Evolutionary conservation across 2,797 vertebrate species (phyloP).

Genomic region (Peromyscus aztecus): DNA sequence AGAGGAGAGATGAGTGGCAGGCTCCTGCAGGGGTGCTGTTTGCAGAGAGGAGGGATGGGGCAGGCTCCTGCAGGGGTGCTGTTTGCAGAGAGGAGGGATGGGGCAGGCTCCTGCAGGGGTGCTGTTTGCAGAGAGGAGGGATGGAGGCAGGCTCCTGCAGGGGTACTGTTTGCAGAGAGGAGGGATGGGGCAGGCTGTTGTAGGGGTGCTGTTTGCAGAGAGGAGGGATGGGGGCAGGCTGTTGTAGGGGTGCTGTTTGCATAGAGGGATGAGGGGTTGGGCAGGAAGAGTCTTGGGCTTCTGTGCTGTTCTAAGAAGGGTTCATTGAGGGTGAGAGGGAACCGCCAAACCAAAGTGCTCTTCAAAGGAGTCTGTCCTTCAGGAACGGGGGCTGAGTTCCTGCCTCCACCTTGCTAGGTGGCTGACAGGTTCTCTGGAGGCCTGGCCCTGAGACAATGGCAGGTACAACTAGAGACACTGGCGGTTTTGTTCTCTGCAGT

Average conservation of each 20-base stretch:
- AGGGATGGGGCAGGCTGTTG: no score
- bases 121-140: no score
- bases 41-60: background rate
- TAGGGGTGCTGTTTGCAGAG: no score
- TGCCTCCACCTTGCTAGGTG: background rate
- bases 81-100: background rate
- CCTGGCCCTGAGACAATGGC: background rate
- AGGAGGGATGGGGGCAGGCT: no score
- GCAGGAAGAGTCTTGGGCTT: background rate
- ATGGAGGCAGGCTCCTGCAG: no score
- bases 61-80: background rate
- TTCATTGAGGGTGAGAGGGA: background rate
- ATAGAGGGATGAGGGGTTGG: background rate
- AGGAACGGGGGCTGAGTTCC: background rate
- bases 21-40: no score
- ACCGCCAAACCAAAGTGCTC: background rate
- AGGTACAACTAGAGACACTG: background rate
- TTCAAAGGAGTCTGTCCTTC: background rate
- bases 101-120: no score
- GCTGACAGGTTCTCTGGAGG: background rate
- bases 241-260: background rate
- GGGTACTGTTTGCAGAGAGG: background rate
- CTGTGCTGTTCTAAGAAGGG: background rate
- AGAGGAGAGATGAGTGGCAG: background rate
- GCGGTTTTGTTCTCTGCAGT: background rate